These are phyloP conservation scores for Podiceps cristatus DNA, from an alignment of 2,113 vertebrate species.

Conservation along the genomic window DNA sequence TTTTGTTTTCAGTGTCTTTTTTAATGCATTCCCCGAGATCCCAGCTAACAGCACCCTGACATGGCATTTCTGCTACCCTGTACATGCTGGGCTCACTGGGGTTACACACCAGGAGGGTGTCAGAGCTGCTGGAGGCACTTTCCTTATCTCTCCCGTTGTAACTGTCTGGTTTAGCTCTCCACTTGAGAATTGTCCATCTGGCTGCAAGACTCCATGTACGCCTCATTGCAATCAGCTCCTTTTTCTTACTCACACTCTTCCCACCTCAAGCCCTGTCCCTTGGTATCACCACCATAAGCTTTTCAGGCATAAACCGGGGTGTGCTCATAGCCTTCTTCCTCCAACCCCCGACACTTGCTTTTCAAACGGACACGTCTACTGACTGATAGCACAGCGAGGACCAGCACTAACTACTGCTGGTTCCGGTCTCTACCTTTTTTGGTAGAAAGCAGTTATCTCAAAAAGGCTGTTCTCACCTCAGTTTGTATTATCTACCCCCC, in stretches of 20 bases:
- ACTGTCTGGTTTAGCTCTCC: neutral
- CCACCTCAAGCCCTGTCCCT: neutral
- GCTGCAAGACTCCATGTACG: neutral
- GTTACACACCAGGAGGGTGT: fast-evolving
- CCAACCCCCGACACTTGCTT: neutral
- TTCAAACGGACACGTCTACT: neutral
- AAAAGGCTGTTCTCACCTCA: neutral
- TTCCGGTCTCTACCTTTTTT: neutral
- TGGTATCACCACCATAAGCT: neutral
- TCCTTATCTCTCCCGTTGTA: neutral
- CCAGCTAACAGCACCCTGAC: neutral
- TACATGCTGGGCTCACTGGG: too few species aligned
- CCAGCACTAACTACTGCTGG: neutral
- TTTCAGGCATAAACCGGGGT: neutral
- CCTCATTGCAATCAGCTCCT: neutral
- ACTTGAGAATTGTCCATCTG: neutral
- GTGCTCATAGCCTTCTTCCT: neutral
- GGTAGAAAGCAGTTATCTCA: neutral
- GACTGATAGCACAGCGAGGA: neutral
- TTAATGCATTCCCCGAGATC: neutral
- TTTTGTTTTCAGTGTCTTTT: neutral
- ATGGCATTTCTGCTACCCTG: neutral
- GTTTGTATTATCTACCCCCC: neutral
- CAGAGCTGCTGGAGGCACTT: neutral
- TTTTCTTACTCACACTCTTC: neutral